Evolutionary conservation across 2,113 vertebrate species (phyloP), one percentile per base, ranked within the genome.

Genomic region (Poecilia latipinna): DNA sequence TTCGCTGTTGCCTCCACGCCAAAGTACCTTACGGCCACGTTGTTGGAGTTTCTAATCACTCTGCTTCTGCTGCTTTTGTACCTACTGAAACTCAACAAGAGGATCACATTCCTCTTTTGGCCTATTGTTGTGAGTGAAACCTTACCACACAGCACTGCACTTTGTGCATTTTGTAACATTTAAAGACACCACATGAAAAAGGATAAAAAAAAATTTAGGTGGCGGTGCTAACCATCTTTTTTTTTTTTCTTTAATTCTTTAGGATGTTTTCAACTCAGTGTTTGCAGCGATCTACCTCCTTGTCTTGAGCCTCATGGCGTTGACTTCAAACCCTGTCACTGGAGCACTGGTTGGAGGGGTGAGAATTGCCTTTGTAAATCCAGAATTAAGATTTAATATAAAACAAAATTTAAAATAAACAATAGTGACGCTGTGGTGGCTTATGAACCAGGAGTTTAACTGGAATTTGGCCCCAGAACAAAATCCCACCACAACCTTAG

Each of bases 231-330:
- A 57, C 24, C 24, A n/a, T 57, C 1, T 7, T 29, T 29, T 12
- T 2, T 7, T 29, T 29, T 12, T 5, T 69, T 77, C 67, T 65
- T 71, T n/a, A 63, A 68, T 19, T 77, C 31, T 26, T 63, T 89
- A 97, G 97, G 97, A 98, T 89, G 13, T 93, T 81, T 88, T 96
- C 39, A 97, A 97, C 86, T 97, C 96, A 0, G 2, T 93, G 37
- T 86, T 95, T 72, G 83, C 95, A 48, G 92, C 92, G 0, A 0
- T 94, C 61, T 96, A 95, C 85, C 87, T 97, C 65, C n/a, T 92
- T 44, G 24, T 94, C 17, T 44, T 96, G 70, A 92, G 94, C 82
- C 44, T 96, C 48, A 74, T 94, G 63, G 96, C 95, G 10, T 0
- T 96, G 37, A 70, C 84, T 8, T 84, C 91, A 24, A 90, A 91